Evolutionary conservation across 2,888 invertebrate species (phyloP).

Genomic region (Acanthopleura granulata): DNA sequence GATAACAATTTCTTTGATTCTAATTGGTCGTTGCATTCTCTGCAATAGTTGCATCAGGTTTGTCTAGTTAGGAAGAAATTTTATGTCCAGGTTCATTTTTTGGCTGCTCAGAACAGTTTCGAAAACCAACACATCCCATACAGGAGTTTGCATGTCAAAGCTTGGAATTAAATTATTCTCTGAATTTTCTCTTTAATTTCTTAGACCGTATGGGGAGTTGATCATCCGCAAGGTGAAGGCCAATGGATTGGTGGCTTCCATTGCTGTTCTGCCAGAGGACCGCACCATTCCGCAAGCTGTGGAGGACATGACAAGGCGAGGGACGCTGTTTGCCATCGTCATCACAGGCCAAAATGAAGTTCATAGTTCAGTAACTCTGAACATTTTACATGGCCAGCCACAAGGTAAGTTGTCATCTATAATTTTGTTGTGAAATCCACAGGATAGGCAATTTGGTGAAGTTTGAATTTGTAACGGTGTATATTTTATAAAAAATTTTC

Average conservation of each 20-base stretch:
- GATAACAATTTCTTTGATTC: too few relatives aligned
- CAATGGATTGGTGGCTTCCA: constrained; percentile 80
- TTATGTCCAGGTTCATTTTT: too few relatives aligned
- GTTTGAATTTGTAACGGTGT: too few relatives aligned
- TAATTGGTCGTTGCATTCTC: too few relatives aligned
- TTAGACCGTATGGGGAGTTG: constrained; percentile 86
- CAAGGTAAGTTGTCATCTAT: constrained; percentile 77
- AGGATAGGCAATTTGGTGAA: too few relatives aligned
- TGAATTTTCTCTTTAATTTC: constrained; percentile 9
- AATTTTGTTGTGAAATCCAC: too few relatives aligned
- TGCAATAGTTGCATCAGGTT: too few relatives aligned
- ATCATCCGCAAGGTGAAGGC: constrained; percentile 86
- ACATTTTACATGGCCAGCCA: constrained; percentile 86
- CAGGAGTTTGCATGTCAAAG: too few relatives aligned
- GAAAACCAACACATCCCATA: too few relatives aligned
- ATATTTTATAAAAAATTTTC: too few relatives aligned
- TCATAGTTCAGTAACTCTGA: constrained; percentile 87
- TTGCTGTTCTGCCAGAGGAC: constrained; percentile 92
- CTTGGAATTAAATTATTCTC: background rate
- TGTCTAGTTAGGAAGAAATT: too few relatives aligned
- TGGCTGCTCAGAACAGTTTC: too few relatives aligned
- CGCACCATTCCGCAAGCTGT: constrained; percentile 82
- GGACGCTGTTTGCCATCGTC: constrained; percentile 89
- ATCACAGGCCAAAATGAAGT: constrained; percentile 89
- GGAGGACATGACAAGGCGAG: constrained; percentile 89